phyloP scores from a whole-genome alignment of 2,113 vertebrate species.

The Enhydra lutris region DNA sequence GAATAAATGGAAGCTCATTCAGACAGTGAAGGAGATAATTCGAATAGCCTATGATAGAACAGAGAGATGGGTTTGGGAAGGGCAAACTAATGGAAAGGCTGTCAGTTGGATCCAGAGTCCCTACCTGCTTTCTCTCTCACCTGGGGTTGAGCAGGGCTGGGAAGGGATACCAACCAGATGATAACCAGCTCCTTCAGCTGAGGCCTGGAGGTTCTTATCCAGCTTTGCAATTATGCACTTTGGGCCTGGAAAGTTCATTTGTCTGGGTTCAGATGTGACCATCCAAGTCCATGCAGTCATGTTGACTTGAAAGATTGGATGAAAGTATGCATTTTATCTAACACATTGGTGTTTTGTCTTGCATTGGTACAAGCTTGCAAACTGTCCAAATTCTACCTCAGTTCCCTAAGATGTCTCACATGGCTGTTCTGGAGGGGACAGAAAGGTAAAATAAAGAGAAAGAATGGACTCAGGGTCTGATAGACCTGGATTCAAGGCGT shows the following conservation, averaged over 20 bases:
- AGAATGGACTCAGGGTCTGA: neutral
- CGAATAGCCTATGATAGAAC: neutral
- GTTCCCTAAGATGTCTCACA: neutral
- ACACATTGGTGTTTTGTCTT: neutral
- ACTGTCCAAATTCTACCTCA: neutral
- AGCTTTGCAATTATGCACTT: neutral
- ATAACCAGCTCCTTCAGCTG: neutral
- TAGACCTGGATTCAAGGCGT: neutral
- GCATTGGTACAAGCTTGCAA: neutral
- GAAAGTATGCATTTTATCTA: neutral
- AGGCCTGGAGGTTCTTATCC: neutral
- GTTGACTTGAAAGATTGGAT: neutral
- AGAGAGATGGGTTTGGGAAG: neutral
- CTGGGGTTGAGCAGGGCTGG: neutral
- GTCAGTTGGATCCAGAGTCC: neutral
- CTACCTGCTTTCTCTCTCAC: neutral
- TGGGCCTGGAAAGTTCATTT: neutral
- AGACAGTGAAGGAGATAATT: constrained; percentile 42
- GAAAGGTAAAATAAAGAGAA: neutral
- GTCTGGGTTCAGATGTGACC: neutral
- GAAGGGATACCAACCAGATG: fast-evolving
- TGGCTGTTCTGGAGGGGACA: neutral
- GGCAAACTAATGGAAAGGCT: neutral
- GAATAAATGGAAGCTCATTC: constrained; percentile 58
- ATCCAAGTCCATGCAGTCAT: fast-evolving